Conservation (phyloP, 2,113 vertebrate genomes). For the Phyllostomus discolor region DNA sequence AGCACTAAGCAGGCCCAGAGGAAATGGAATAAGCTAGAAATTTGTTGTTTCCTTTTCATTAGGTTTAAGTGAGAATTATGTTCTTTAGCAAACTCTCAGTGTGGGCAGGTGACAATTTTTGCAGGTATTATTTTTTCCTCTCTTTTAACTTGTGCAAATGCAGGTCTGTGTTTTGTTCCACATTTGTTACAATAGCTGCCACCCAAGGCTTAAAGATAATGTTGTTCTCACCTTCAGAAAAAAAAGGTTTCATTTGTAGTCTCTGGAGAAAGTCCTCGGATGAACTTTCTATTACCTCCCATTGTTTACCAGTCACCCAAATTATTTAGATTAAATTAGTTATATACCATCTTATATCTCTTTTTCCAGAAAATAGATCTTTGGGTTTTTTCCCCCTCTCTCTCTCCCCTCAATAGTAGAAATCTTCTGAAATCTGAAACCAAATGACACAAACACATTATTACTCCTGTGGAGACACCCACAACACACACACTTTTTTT, state of each 20-base stretch:
- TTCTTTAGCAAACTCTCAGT: slow-evolving; percentile 36
- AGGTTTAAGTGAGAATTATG: slow-evolving; percentile 40
- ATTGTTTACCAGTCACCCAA: slow-evolving; percentile 64
- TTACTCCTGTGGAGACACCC: background rate
- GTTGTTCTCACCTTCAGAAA: slow-evolving; percentile 59
- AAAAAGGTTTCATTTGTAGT: slow-evolving; percentile 53
- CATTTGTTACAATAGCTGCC: slow-evolving; percentile 31
- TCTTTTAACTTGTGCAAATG: slow-evolving; percentile 41
- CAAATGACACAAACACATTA: background rate
- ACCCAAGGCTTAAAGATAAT: slow-evolving; percentile 52
- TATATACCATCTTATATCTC: background rate
- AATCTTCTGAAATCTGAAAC: background rate
- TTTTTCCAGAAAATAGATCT: background rate
- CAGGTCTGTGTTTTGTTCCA: slow-evolving; percentile 39
- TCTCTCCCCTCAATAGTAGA: background rate
- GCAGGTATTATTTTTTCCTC: background rate
- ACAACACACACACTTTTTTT: background rate
- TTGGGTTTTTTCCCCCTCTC: background rate
- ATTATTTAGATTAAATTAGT: slow-evolving; percentile 62
- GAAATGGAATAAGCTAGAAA: slow-evolving; percentile 51
- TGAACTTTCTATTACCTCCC: slow-evolving; percentile 40
- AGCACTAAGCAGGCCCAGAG: background rate
- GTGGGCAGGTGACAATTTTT: slow-evolving; percentile 70
- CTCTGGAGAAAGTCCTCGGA: slow-evolving; percentile 52
- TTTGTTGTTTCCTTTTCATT: slow-evolving; percentile 50